phyloP scores from a whole-genome alignment of 2,888 invertebrate species.

The Torymus aiolomorphi region DNA sequence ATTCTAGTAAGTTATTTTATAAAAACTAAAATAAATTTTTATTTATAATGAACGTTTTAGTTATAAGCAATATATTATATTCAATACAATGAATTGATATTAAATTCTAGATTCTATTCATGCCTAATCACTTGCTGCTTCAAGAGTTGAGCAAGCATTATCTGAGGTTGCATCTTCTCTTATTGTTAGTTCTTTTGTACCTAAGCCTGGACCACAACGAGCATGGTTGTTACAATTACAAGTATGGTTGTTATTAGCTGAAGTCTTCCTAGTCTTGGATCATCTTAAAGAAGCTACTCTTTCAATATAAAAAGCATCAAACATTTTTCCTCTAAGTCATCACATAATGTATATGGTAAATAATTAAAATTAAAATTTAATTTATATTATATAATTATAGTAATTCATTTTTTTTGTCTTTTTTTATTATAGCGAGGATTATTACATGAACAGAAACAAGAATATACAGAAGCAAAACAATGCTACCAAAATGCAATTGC shows the following conservation, averaged over 20 bases:
- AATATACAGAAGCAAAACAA: constrained; percentile 91
- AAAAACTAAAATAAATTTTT: too few relatives aligned
- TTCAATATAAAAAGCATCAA: constrained; percentile 93
- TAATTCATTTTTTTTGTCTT: neutral
- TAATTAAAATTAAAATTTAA: too few relatives aligned
- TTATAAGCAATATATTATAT: neutral
- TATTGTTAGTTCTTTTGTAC: constrained; percentile 85
- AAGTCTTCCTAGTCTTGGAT: constrained; percentile 88
- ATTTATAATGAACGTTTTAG: neutral
- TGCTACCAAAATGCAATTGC: constrained; percentile 96
- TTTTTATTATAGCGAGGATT: constrained; percentile 84
- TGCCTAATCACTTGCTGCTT: constrained; percentile 90
- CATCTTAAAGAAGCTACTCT: constrained; percentile 89
- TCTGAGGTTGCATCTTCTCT: constrained; percentile 93
- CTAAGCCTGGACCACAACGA: constrained; percentile 84
- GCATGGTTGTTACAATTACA: constrained; percentile 85
- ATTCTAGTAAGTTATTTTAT: constrained; percentile 82
- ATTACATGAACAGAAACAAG: constrained; percentile 88
- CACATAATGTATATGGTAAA: constrained; percentile 93
- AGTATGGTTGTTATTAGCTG: constrained; percentile 92
- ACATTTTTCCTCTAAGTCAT: constrained; percentile 93
- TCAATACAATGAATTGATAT: neutral
- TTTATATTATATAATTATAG: too few relatives aligned
- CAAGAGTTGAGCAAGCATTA: constrained; percentile 91
- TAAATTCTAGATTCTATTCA: constrained; percentile 84